phyloP scores from a whole-genome alignment of 2,888 invertebrate genomes.

The Mactromeris polynyma region DNA sequence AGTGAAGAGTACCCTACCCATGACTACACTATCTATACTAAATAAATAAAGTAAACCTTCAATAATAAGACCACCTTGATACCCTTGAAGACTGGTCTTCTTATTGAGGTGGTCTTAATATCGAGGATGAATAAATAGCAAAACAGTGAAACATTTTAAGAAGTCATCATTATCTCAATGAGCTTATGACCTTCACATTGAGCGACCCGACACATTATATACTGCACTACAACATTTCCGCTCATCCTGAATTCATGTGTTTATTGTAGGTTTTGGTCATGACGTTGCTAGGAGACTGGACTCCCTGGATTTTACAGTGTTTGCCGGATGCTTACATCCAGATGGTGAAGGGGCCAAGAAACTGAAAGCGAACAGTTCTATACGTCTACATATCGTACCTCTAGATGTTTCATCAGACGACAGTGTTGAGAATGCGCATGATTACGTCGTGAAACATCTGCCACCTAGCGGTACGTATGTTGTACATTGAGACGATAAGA shows the following conservation, averaged over 20 bases:
- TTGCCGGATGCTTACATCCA: constrained; percentile 70
- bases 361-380: constrained; percentile 46
- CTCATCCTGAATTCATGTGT: background rate
- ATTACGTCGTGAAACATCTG: constrained; percentile 63
- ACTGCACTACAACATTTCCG: background rate
- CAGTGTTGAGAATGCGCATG: constrained; percentile 55
- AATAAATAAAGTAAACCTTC: too few species aligned
- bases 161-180: background rate
- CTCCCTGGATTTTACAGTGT: constrained; percentile 67
- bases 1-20: too few species aligned
- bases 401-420: constrained; percentile 65
- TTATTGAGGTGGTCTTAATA: too few species aligned
- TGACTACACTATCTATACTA: too few species aligned
- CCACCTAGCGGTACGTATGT: constrained; percentile 34
- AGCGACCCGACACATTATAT: background rate
- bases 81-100: too few species aligned
- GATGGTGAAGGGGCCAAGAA: constrained; percentile 59
- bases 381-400: constrained; percentile 58
- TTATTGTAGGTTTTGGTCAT: constrained; percentile 69
- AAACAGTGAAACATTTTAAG: too few species aligned
- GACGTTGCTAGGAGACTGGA: constrained; percentile 66
- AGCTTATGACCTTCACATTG: background rate
- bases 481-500: too few species aligned
- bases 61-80: too few species aligned
- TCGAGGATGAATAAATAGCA: too few species aligned